A percentile compares a stretch with the other conserved stretches of the same genome.
These are phyloP conservation scores for Rhodeus uyekii DNA, from an alignment of 2,797 vertebrate genomes.

Conservation along the genomic window DNA sequence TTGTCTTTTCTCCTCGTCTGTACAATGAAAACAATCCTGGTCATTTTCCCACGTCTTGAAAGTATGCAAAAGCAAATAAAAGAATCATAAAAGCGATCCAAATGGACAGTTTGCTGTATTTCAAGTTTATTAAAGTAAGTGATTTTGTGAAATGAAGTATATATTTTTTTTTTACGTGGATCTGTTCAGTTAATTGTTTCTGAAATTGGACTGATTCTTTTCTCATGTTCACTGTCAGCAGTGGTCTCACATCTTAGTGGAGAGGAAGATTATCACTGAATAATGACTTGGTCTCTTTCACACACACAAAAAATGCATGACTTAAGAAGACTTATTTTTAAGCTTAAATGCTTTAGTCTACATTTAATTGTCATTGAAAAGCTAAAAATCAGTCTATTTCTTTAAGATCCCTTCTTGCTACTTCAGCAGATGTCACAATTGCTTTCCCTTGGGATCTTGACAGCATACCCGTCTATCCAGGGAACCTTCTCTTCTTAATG, in stretches of 20 bases:
- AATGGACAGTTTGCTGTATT: background rate
- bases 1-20: too few relatives aligned
- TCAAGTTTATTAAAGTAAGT: background rate
- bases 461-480: background rate
- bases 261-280: background rate
- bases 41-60: too few relatives aligned
- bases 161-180: background rate
- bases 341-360: background rate
- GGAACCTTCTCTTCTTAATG: slow-evolving; percentile 5
- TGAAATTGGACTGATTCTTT: background rate
- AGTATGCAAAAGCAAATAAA: background rate
- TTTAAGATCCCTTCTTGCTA: background rate
- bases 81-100: background rate
- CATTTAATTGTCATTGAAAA: background rate
- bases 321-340: background rate
- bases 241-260: background rate
- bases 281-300: background rate
- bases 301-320: background rate
- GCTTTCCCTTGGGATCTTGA: background rate
- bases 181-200: background rate
- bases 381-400: background rate
- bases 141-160: too few relatives aligned
- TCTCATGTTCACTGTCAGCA: background rate
- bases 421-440: slow-evolving; percentile 9
- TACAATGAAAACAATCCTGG: too few relatives aligned